Base-by-base conservation (phyloP, 2,888 invertebrate genomes). In the Habroteleia sp. region DNA sequence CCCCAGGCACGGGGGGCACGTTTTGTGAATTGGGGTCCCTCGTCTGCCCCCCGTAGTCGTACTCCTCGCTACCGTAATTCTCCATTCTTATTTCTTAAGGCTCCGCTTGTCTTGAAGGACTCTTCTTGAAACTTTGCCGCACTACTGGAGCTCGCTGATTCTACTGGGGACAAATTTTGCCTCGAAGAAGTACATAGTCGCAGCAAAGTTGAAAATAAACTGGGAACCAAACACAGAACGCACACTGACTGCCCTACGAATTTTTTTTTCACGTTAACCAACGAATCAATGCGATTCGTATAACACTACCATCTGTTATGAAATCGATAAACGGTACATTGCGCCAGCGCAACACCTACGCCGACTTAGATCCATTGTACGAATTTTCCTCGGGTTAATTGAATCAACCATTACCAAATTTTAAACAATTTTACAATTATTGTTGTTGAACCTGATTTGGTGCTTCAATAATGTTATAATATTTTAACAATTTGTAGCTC, bases 201-300 rank as follows among this genome's bases (percentile, higher is more conserved):
- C 20, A 27, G 42, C 29, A 33, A 20, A 20, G 4, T 20, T 20
- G 4, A 20, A 3, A 20, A 4, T 20, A 20, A 20, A 20, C 2
- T 20, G 2, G 20, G 4, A 3, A 20, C 20, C 2, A 20, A 3
- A 29, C 25, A 8, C 5, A 10, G 35, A 25, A 27, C 16, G 16
- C 58, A 29, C 25, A 8, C 5, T 6, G 35, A 25, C 14, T 10
- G 16, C 58, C 31, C 17, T 14, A 44, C 33, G 23, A 17, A 25
- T 7, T 25, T 29, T 46, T 44, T 25, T 1, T 48, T 48, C 60
- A 37, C 60, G 25, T 50, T 50, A 29, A 79, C 77, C 78, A 79
- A 80, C 82, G 78, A 85, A 86, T 86, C 86, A 81, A 86, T 86
- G 86, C 81, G 79, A 78, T 80, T 81, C 79, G 79, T 82, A 79